Base-by-base conservation (phyloP, 2,113 vertebrate genomes). In the Sialia sialis region DNA sequence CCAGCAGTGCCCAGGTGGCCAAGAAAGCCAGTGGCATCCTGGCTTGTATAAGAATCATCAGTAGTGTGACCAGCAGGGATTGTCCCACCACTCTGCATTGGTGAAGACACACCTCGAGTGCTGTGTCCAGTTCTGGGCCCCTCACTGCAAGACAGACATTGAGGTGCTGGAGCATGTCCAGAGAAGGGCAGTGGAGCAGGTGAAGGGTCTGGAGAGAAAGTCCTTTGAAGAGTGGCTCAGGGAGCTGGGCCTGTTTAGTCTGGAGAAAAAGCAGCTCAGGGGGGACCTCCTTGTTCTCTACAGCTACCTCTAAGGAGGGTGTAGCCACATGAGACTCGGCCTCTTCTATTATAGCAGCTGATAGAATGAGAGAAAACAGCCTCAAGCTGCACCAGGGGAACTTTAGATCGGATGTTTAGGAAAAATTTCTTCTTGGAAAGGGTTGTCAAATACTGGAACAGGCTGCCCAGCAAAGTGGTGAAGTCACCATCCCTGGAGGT, bases 11-110 rank as follows among this genome's bases (percentile, higher is more conserved):
- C 26, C 49, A 19, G 36, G 43, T 72, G 56, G 25, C 34, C 34
- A 25, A 17, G 41, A 41, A 55, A 13, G 25, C 48, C 69, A 39
- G 1, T 39, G 34, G 19, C 20, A 41, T 41, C 51, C n/a, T 62
- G 73, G n/a, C 18, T 9, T 25, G 10, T 23, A 8, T 38, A 17
- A 38, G 55, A 38, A 16, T 46, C 46, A 46, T 46, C 15, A 46
- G 0, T 5, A 52, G n/a, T 68, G 27, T 54, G 55, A 22, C 27
- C 36, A 46, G 38, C 73, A 59, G n/a, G 29, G 63, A 25, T 23
- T 54, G 27, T 46, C 17, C 23, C 15, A 7, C n/a, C 46, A 16
- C 39, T 62, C 0, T 0, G 63, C 46, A 19, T 6, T 13, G n/a
- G 12, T 29, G 39, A 39, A 32, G n/a, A 18, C 27, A 27, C n/a